These are phyloP conservation scores for Ptychobarbus kaznakovi DNA, from an alignment of 2,797 vertebrate species.

Conservation along the genomic window DNA sequence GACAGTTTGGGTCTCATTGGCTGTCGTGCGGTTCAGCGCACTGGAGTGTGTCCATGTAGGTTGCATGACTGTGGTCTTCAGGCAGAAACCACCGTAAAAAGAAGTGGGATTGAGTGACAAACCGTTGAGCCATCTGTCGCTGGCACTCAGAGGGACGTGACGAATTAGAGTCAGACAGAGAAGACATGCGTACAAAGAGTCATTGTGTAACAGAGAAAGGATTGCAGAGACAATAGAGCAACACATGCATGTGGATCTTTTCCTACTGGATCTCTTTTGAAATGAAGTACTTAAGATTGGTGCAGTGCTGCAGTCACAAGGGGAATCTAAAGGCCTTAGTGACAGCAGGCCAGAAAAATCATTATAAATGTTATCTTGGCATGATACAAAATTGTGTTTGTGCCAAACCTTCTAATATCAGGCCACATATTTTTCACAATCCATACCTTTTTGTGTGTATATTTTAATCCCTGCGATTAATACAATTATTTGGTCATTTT, in stretches of 20 bases:
- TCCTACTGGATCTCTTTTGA: neutral
- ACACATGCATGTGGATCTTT: neutral
- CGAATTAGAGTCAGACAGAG: conserved; percentile 59
- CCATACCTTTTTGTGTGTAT: neutral
- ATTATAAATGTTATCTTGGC: neutral
- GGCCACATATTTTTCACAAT: neutral
- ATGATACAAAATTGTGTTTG: neutral
- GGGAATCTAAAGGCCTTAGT: neutral
- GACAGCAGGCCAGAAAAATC: neutral
- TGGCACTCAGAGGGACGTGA: conserved; percentile 67
- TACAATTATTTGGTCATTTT: neutral
- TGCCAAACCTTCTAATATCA: neutral
- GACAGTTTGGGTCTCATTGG: conserved; percentile 20
- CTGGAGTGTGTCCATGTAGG: conserved; percentile 23
- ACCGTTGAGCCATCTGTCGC: conserved; percentile 78
- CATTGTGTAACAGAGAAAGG: conserved; percentile 20
- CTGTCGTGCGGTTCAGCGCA: neutral
- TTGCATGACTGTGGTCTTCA: conserved; percentile 28
- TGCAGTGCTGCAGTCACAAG: neutral
- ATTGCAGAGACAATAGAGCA: neutral
- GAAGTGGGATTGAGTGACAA: conserved; percentile 72
- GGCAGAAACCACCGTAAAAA: conserved; percentile 41
- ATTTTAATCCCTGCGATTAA: neutral
- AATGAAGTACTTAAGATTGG: neutral
- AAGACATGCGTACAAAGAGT: conserved; percentile 52